Evolutionary conservation across 2,797 vertebrate species (phyloP).

Genomic region (Tiaroga cobitis): DNA sequence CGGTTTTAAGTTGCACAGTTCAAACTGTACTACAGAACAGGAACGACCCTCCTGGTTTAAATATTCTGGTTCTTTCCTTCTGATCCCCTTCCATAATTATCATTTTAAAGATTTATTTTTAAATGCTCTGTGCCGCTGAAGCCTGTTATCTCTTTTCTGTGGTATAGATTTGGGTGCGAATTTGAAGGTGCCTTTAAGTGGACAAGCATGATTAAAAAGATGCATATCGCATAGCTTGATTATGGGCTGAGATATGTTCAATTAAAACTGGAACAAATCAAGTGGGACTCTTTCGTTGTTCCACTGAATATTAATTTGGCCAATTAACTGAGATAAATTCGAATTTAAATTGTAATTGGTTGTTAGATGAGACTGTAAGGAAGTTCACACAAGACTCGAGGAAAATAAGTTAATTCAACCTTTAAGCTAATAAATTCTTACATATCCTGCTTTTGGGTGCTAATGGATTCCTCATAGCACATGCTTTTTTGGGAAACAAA

Average conservation of each 20-base stretch:
- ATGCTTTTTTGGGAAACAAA: background rate
- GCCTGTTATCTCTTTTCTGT: constrained; percentile 29
- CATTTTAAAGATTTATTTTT: constrained; percentile 17
- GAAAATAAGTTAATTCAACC: constrained; percentile 70
- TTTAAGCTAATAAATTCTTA: constrained; percentile 70
- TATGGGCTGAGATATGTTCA: constrained; percentile 81
- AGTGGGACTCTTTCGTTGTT: constrained; percentile 78
- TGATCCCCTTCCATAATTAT: background rate
- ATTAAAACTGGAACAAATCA: constrained; percentile 82
- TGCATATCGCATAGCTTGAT: constrained; percentile 70
- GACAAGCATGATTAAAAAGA: constrained; percentile 63
- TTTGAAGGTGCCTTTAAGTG: constrained; percentile 59
- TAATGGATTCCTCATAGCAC: constrained; percentile 55
- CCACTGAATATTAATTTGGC: constrained; percentile 83
- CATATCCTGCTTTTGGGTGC: constrained; percentile 67
- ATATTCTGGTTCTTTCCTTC: background rate
- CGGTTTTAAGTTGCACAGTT: background rate
- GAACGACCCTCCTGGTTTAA: background rate
- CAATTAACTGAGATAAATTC: constrained; percentile 84
- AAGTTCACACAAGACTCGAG: constrained; percentile 73
- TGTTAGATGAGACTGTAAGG: constrained; percentile 76
- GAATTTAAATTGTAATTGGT: constrained; percentile 81
- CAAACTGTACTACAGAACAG: background rate
- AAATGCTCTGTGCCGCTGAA: background rate
- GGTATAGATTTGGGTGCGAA: constrained; percentile 44